These are phyloP conservation scores for Sparidentex hasta DNA, from an alignment of 2,797 vertebrate species.

Conservation along the genomic window DNA sequence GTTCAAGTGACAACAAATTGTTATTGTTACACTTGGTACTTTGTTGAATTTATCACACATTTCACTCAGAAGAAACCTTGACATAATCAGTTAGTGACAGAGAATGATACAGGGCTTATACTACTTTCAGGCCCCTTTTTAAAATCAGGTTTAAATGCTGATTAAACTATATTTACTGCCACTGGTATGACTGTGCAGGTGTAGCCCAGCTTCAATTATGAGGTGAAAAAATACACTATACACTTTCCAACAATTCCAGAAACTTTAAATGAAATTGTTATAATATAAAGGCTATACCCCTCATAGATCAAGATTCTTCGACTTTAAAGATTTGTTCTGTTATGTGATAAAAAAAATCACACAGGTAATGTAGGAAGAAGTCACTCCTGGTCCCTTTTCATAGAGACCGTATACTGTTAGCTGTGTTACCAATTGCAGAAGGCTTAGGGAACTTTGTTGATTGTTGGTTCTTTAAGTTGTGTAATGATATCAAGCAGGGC, in stretches of 20 bases:
- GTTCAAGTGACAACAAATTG: too few species aligned
- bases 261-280: neutral
- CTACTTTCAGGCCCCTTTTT: neutral
- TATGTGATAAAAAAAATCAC: neutral
- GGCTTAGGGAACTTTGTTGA: neutral
- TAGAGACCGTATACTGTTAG: neutral
- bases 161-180: neutral
- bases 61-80: neutral
- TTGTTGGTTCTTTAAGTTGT: conserved; percentile 1
- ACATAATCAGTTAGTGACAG: neutral
- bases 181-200: neutral
- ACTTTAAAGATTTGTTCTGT: neutral
- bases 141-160: neutral
- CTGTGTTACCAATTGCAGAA: neutral
- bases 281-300: neutral
- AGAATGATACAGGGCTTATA: too few species aligned
- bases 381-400: neutral
- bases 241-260: neutral
- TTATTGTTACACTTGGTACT: neutral
- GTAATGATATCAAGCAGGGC: conserved; percentile 4
- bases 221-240: neutral
- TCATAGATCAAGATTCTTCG: neutral
- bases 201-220: neutral
- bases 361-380: neutral
- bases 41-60: neutral